Conservation (phyloP, 1,140 invertebrate species). For the Hirudo medicinalis region DNA sequence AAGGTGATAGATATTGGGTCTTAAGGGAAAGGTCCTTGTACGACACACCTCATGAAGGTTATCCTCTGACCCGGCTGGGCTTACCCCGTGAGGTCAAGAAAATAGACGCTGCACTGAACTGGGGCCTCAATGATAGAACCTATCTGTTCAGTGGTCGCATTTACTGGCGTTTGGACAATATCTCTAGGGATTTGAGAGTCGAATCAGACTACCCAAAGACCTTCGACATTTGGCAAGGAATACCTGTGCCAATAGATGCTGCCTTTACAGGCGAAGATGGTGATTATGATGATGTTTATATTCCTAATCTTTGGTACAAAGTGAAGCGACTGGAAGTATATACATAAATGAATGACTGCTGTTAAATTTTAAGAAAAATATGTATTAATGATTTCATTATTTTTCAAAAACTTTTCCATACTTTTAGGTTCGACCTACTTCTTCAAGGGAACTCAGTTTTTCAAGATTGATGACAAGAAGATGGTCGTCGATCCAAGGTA, state of each 20-base stretch:
- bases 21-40: neutral
- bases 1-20: conserved; percentile 14
- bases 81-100: neutral
- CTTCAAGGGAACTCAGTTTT: conserved; percentile 15
- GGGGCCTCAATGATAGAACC: neutral
- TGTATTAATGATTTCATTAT: neutral
- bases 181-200: neutral
- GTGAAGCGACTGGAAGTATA: too few species aligned
- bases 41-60: neutral
- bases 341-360: too few species aligned
- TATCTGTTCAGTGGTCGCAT: neutral
- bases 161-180: conserved; percentile 11
- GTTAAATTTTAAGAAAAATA: neutral
- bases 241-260: conserved; percentile 14
- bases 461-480: neutral
- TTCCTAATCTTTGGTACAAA: too few species aligned
- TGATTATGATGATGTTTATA: neutral
- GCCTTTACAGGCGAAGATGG: conserved; percentile 1
- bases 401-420: too few species aligned
- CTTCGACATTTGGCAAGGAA: conserved; percentile 9
- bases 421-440: conserved; percentile 9
- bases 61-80: conserved; percentile 1
- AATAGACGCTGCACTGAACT: conserved; percentile 5
- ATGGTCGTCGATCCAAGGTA: neutral
- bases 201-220: conserved; percentile 4